These are phyloP conservation scores for Microcaecilia unicolor DNA, from an alignment of 2,797 vertebrate genomes.

Conservation along the genomic window DNA sequence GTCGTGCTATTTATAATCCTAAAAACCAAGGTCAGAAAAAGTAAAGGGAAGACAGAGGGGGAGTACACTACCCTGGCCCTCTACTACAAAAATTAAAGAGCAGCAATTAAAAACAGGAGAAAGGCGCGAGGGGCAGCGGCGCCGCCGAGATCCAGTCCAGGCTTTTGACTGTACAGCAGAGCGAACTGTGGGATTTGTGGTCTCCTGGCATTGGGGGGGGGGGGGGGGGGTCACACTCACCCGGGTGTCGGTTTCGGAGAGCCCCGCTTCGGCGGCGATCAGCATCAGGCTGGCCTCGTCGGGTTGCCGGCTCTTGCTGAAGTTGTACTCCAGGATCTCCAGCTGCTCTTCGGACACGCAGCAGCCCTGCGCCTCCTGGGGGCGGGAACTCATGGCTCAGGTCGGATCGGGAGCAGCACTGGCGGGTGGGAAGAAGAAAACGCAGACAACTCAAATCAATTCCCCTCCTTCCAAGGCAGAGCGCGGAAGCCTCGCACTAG, in stretches of 20 bases:
- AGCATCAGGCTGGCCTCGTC: conserved; percentile 73
- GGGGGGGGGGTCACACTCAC: conserved; percentile 53
- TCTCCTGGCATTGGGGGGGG: too few species aligned
- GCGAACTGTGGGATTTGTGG: fast-evolving
- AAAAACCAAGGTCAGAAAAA: too few species aligned
- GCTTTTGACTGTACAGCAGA: not conserved
- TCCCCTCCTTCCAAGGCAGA: not conserved
- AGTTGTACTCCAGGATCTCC: conserved; percentile 79
- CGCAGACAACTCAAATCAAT: not conserved
- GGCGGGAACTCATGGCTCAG: not conserved
- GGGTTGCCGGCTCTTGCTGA: conserved; percentile 72
- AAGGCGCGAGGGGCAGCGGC: too few species aligned
- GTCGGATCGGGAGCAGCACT: too few species aligned
- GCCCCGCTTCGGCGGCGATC: conserved; percentile 79
- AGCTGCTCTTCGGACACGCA: conserved; percentile 71
- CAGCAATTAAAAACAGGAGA: too few species aligned
- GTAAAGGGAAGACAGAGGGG: too few species aligned
- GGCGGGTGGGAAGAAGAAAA: too few species aligned
- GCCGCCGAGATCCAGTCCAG: too few species aligned
- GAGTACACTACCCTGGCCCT: too few species aligned
- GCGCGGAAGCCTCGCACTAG: too few species aligned
- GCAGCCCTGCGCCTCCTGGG: not conserved
- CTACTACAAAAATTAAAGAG: too few species aligned
- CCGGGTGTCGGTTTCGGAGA: conserved; percentile 70
- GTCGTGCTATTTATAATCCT: too few species aligned